Conservation (phyloP, 2,113 vertebrate genomes). For the Bos taurus region ARS-UCD2.0 NC_037345.1:1611501-1612000, state of each 20-base stretch:
- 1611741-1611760: not conserved
- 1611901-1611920: not conserved
- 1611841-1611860: not conserved
- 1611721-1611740: not conserved
- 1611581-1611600: not conserved
- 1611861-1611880: not conserved
- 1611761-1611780: not conserved
- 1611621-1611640: not conserved
- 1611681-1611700: not conserved
- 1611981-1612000: constrained; percentile 99
- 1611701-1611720: not conserved
- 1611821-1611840: not conserved
- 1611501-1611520: not conserved
- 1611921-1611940: not conserved
- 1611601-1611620: not conserved
- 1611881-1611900: not conserved
- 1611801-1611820: not conserved
- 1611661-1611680: not conserved
- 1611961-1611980: constrained; percentile 98
- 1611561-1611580: not conserved
- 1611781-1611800: not conserved
- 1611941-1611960: not conserved
- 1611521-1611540: not conserved
- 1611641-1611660: not conserved
- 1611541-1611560: not conserved